Conservation (phyloP, 2,797 vertebrate genomes). For the Steatocranus sp. region DNA sequence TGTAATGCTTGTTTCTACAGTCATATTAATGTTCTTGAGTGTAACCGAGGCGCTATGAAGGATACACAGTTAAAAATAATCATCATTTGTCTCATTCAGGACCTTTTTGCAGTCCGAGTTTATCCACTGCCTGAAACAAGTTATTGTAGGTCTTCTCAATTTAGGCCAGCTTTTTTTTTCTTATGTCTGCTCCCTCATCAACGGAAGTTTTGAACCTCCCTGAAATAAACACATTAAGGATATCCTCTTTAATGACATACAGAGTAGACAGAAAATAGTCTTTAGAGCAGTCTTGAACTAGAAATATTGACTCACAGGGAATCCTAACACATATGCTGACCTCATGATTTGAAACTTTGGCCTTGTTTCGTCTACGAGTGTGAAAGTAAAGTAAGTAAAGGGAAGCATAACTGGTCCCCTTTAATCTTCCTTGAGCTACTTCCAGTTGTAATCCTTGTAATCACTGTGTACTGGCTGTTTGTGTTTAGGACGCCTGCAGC, state of each 20-base stretch:
- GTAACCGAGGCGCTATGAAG: neutral
- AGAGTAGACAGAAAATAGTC: neutral
- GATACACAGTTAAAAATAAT: neutral
- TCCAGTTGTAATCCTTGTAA: conserved; percentile 9
- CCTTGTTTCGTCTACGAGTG: neutral
- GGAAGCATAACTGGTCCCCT: neutral
- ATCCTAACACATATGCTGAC: neutral
- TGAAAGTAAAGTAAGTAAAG: neutral
- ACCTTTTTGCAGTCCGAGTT: neutral
- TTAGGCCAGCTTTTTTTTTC: neutral
- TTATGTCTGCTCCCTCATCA: neutral
- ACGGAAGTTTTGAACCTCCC: neutral
- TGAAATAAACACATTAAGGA: neutral
- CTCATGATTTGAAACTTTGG: neutral
- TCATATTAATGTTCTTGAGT: neutral
- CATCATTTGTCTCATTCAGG: neutral
- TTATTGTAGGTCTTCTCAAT: neutral
- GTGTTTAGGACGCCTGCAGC: conserved; percentile 22
- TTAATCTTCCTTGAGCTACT: neutral
- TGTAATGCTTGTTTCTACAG: neutral
- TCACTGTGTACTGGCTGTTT: conserved; percentile 35
- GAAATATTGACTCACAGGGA: neutral
- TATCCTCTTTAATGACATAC: neutral
- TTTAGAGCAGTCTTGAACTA: neutral
- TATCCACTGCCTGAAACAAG: neutral